These are phyloP conservation scores for Nansenia antarctica DNA, from an alignment of 2,113 vertebrate species.

Conservation along the genomic window DNA sequence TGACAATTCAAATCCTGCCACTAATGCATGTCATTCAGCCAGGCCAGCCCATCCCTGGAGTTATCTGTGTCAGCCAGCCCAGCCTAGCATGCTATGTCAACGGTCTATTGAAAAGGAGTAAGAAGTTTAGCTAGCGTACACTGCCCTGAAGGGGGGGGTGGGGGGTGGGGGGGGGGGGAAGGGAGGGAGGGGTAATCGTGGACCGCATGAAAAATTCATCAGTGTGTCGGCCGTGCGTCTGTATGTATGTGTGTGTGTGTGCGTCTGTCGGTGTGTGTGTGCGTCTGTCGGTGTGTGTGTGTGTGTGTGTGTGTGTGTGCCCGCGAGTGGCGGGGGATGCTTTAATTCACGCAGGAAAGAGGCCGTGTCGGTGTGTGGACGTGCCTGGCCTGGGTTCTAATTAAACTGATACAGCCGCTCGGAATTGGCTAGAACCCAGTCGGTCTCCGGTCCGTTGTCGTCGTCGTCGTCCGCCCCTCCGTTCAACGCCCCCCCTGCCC, in stretches of 20 bases:
- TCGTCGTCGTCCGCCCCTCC: too few relatives aligned
- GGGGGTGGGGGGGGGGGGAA: slow-evolving; percentile 68
- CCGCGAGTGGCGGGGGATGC: slow-evolving; percentile 78
- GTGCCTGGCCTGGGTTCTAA: slow-evolving; percentile 82
- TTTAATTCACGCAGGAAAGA: slow-evolving; percentile 83
- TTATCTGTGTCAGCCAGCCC: slow-evolving; percentile 91
- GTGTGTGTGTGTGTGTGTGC: too few relatives aligned
- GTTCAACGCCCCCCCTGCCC: too few relatives aligned
- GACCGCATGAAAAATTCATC: slow-evolving; percentile 85
- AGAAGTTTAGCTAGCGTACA: slow-evolving; percentile 76
- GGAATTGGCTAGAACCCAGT: slow-evolving; percentile 53
- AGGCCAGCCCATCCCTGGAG: slow-evolving; percentile 76
- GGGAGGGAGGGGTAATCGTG: slow-evolving; percentile 63
- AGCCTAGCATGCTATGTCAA: slow-evolving; percentile 80
- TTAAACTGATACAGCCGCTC: slow-evolving; percentile 80
- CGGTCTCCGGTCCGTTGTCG: slow-evolving; percentile 75
- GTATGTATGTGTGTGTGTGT: too few relatives aligned
- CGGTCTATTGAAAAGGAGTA: slow-evolving; percentile 75
- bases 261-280: too few relatives aligned
- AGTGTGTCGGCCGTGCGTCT: slow-evolving; percentile 32
- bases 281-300: too few relatives aligned
- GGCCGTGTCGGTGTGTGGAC: slow-evolving; percentile 77
- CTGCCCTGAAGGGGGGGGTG: slow-evolving; percentile 75
- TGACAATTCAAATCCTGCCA: slow-evolving; percentile 86
- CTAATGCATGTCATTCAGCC: slow-evolving; percentile 94